phyloP scores from a whole-genome alignment of 2,888 invertebrate species.

The Rhingia campestris region DNA sequence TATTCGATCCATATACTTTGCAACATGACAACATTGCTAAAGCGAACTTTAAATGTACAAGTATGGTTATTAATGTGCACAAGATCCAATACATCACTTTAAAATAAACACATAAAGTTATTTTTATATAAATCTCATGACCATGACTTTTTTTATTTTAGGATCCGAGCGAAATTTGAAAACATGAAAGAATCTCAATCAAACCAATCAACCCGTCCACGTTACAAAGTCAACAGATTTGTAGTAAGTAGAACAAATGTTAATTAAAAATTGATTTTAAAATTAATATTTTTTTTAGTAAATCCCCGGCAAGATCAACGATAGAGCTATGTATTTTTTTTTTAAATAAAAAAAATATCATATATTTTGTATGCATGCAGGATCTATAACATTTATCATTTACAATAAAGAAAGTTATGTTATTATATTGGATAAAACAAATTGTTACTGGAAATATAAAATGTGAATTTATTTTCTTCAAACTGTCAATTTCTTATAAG shows the following conservation, averaged over 20 bases:
- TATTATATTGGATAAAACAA: constrained; percentile 14
- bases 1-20: too few species aligned
- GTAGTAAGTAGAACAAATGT: constrained; percentile 88
- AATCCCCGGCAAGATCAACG: background rate
- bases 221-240: constrained; percentile 93
- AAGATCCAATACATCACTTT: too few species aligned
- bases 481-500: too few species aligned
- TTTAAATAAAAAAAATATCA: background rate
- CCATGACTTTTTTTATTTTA: constrained; percentile 79
- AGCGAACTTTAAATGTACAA: too few species aligned
- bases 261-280: background rate
- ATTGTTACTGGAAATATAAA: constrained; percentile 26
- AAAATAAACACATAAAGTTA: constrained; percentile 2
- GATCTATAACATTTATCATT: constrained; percentile 1
- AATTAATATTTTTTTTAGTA: constrained; percentile 15
- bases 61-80: too few species aligned
- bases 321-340: background rate
- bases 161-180: constrained; percentile 94
- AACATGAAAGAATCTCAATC: constrained; percentile 87
- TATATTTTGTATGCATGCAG: constrained; percentile 5
- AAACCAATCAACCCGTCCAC: constrained; percentile 83
- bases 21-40: too few species aligned
- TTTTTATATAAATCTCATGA: background rate
- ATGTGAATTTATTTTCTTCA: constrained; percentile 8
- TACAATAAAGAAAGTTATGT: background rate